Evolutionary conservation across 2,113 vertebrate species (phyloP).

Genomic region (Callocephalon fimbriatum): DNA sequence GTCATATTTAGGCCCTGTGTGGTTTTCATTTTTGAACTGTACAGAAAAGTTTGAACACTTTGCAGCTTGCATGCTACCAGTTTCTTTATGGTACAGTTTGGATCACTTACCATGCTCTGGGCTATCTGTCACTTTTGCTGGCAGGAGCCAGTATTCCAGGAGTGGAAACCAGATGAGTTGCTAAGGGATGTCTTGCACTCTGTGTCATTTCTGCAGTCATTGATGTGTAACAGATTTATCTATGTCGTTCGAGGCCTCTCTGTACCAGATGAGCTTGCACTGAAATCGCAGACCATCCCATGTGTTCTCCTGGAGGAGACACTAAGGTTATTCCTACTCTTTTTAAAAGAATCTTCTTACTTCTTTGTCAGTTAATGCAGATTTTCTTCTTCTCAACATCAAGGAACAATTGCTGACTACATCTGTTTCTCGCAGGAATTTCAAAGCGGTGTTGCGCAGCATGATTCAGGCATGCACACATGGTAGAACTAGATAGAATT

Average conservation of each 20-base stretch:
- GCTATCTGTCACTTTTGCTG: background rate
- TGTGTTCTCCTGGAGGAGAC: background rate
- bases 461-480: background rate
- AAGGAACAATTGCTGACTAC: background rate
- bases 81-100: background rate
- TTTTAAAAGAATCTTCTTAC: background rate
- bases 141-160: background rate
- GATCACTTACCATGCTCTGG: background rate
- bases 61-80: background rate
- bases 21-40: background rate
- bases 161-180: background rate
- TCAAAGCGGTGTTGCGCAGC: background rate
- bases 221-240: slow-evolving; percentile 27
- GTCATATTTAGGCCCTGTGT: background rate
- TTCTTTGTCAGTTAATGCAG: background rate
- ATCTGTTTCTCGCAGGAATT: background rate
- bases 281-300: background rate
- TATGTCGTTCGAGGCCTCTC: background rate
- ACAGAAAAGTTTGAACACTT: background rate
- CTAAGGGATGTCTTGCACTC: background rate
- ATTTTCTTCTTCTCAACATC: background rate
- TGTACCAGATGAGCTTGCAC: background rate
- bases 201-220: background rate
- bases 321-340: background rate
- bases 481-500: slow-evolving; percentile 1